Base-by-base conservation (phyloP, 2,113 vertebrate species). In the Muscicapa adusta region DNA sequence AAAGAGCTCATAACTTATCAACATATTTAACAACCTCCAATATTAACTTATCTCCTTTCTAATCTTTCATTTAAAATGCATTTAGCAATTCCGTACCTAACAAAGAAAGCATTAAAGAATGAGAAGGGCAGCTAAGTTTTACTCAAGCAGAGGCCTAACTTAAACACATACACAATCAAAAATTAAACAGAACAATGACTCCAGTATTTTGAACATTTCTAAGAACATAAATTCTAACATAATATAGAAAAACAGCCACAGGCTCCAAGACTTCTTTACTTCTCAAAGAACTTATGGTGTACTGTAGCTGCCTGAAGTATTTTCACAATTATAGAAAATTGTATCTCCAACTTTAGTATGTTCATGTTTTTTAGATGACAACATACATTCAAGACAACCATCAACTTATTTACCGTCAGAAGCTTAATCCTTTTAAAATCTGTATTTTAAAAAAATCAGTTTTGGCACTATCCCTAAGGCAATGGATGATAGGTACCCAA, bases 371-470 rank as follows among this genome's bases (percentile, higher is more conserved):
- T 88, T 92, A 91, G 87, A 65, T 91, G 94, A 97, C 79, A 97
- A 97, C 83, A 97, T 66, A 97, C 82, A 97, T 92, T 97, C 89
- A 94, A 91, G 80, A 96, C 85, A 96, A 77, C 88, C 81, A 97
- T 40, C 57, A 96, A 96, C 84, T 93, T 97, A 97, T 94, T 97
- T 97, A 97, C 97, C 98, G 96, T 97, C 93, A 96, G 57, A 97
- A 97, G 94, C 88, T 73, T 94, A 91, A 84, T 77, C 8, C 81
- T 96, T 97, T 96, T 93, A 93, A 98, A 97, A 91, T 79, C 33
- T 68, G 76, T 97, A 97, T 96, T 43, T 43, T 29, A 43, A 93
- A 97, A 97, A 97, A 97, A 96, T 86, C 94, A 88, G 95, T 91
- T 93, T 96, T 95, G 95, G 96, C 97, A 97, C 94, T 91, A 97